These are phyloP conservation scores for Stictonetta naevosa DNA, from an alignment of 2,113 vertebrate genomes.

Conservation along the genomic window DNA sequence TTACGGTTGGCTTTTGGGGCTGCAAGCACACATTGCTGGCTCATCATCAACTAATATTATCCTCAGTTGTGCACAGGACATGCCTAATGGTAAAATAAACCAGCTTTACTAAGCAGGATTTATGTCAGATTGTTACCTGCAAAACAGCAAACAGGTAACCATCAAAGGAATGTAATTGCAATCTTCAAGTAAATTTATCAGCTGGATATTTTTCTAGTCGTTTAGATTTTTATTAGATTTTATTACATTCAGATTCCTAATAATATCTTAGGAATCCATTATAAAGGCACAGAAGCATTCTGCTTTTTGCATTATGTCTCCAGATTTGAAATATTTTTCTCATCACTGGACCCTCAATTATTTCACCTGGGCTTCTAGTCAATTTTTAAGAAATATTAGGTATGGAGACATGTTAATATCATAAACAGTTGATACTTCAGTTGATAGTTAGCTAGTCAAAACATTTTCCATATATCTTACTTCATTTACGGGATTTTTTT, in stretches of 20 bases:
- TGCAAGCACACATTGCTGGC: no score
- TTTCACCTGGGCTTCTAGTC: not conserved
- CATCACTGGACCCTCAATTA: not conserved
- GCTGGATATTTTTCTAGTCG: not conserved
- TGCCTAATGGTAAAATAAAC: not conserved
- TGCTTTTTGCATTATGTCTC: not conserved
- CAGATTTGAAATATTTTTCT: not conserved
- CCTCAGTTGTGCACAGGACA: not conserved
- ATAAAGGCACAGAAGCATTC: not conserved
- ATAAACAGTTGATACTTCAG: not conserved
- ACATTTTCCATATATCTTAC: rapidly evolving
- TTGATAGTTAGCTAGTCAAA: not conserved
- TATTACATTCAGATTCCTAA: not conserved
- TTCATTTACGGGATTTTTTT: not conserved
- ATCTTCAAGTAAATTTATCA: not conserved
- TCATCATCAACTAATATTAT: no score
- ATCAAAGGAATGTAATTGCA: not conserved
- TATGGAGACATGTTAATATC: not conserved
- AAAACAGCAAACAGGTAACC: not conserved
- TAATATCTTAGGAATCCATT: not conserved
- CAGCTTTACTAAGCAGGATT: not conserved
- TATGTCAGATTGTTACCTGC: not conserved
- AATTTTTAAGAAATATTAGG: not conserved
- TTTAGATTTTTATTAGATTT: constrained; percentile 11
- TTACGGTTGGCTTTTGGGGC: no score